Evolutionary conservation across 1,140 invertebrate genomes (phyloP).

Genomic region (Pogonomyrmex californicus): DNA sequence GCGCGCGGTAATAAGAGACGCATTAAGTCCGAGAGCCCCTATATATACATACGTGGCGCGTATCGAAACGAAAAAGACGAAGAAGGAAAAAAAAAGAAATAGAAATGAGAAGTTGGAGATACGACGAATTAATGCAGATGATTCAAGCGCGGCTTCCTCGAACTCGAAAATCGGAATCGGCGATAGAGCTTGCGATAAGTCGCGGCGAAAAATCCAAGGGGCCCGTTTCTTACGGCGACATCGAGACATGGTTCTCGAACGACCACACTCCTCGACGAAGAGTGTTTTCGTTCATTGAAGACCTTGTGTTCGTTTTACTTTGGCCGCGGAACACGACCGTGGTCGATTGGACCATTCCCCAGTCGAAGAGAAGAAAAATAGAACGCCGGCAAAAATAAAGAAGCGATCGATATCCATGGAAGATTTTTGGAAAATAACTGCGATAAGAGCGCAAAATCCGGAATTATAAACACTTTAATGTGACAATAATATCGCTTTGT

Average conservation of each 20-base stretch:
- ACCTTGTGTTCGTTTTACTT: constrained; percentile 44
- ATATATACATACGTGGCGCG: not conserved
- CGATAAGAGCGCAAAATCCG: not conserved
- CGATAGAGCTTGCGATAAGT: constrained; percentile 22
- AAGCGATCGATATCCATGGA: not conserved
- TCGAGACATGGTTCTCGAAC: not conserved
- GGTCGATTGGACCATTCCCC: constrained; percentile 43
- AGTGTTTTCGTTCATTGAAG: constrained; percentile 45
- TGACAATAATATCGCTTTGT: too few relatives aligned
- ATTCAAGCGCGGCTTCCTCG: constrained; percentile 20
- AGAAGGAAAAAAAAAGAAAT: not conserved
- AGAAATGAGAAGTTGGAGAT: not conserved
- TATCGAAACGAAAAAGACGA: not conserved
- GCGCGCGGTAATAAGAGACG: constrained; percentile 38
- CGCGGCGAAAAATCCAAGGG: not conserved
- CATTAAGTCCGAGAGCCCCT: constrained; percentile 12
- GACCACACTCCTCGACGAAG: constrained; percentile 22
- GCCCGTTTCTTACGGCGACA: constrained; percentile 5
- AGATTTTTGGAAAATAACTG: not conserved
- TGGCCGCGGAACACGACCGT: constrained; percentile 7
- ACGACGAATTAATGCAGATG: constrained; percentile 7
- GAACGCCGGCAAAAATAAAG: not conserved
- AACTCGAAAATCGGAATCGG: constrained; percentile 13
- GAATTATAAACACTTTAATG: not conserved
- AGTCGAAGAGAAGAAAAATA: constrained; percentile 36